phyloP scores from a whole-genome alignment of 2,888 invertebrate species.

The Stenurella melanura region DNA sequence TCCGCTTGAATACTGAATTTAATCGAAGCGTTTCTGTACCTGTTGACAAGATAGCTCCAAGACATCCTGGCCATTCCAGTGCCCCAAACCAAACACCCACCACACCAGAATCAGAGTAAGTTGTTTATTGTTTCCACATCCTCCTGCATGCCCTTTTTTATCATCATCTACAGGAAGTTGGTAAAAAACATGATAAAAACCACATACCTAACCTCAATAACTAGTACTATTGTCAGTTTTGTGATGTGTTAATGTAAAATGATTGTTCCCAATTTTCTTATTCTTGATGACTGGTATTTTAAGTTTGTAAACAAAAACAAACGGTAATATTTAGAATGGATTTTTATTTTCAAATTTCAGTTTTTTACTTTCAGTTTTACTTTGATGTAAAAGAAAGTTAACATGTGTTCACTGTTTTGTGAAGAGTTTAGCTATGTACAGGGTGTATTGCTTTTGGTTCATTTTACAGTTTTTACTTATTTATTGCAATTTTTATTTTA shows the following conservation, averaged over 20 bases:
- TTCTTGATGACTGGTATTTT: conserved; percentile 67
- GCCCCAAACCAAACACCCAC: conserved; percentile 78
- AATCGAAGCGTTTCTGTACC: conserved; percentile 92
- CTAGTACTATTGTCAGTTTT: conserved; percentile 36
- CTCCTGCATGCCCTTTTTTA: conserved; percentile 20
- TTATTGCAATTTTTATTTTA: too few relatives aligned
- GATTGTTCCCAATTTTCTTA: conserved; percentile 63
- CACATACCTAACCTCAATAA: conserved; percentile 37
- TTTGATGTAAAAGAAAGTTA: conserved; percentile 13
- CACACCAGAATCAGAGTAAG: conserved; percentile 84
- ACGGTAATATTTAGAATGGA: conserved; percentile 44
- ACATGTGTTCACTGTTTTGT: conserved; percentile 33
- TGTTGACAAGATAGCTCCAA: conserved; percentile 79
- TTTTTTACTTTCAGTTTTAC: conserved; percentile 27
- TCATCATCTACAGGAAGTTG: conserved; percentile 35
- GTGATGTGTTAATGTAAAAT: conserved; percentile 55
- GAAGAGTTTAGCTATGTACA: conserved; percentile 30
- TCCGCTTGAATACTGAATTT: conserved; percentile 82
- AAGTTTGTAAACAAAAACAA: conserved; percentile 59
- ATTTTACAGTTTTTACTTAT: background rate
- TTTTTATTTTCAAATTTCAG: conserved; percentile 22
- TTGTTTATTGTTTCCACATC: conserved; percentile 47
- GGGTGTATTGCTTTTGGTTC: conserved; percentile 17
- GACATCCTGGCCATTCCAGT: conserved; percentile 74
- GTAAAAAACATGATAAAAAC: conserved; percentile 36